These are phyloP conservation scores for Antheraea mylitta DNA, from an alignment of 1,140 invertebrate genomes.

Conservation along the genomic window DNA sequence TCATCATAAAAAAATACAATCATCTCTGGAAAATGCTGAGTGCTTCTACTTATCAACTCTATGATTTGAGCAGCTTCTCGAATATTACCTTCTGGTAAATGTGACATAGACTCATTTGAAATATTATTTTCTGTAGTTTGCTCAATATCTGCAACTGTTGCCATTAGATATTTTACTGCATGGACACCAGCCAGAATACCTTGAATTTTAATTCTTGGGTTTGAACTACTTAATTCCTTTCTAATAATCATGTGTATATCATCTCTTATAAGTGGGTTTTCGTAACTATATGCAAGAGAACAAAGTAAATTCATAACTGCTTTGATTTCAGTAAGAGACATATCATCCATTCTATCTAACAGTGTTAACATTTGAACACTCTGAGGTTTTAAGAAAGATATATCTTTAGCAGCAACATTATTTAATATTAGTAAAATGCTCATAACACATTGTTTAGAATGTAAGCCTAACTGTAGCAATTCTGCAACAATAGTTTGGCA, in stretches of 20 bases:
- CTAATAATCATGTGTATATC: slow-evolving; percentile 74
- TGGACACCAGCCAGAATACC: slow-evolving; percentile 70
- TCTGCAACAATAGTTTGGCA: slow-evolving; percentile 58
- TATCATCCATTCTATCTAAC: slow-evolving; percentile 65
- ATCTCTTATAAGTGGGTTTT: slow-evolving; percentile 69
- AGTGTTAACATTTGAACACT: slow-evolving; percentile 69
- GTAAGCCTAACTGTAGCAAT: slow-evolving; percentile 54
- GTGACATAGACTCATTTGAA: slow-evolving; percentile 43
- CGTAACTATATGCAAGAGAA: slow-evolving; percentile 63
- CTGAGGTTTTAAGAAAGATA: slow-evolving; percentile 60
- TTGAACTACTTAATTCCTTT: slow-evolving; percentile 69
- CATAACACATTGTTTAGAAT: slow-evolving; percentile 58
- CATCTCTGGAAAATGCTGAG: slow-evolving; percentile 73
- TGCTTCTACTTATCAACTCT: slow-evolving; percentile 63
- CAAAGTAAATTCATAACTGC: slow-evolving; percentile 72
- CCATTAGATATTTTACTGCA: slow-evolving; percentile 71
- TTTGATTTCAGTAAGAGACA: slow-evolving; percentile 59
- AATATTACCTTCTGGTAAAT: slow-evolving; percentile 58
- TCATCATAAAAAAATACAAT: slow-evolving; percentile 87
- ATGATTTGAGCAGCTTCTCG: slow-evolving; percentile 69
- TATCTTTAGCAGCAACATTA: slow-evolving; percentile 61
- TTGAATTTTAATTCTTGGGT: slow-evolving; percentile 61
- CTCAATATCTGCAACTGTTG: slow-evolving; percentile 36
- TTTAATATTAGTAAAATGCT: slow-evolving; percentile 63
- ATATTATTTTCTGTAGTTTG: slow-evolving; percentile 45